Evolutionary conservation across 2,888 invertebrate genomes (phyloP), one percentile per base, ranked within the genome.

Genomic region (Phalangium opilio): DNA sequence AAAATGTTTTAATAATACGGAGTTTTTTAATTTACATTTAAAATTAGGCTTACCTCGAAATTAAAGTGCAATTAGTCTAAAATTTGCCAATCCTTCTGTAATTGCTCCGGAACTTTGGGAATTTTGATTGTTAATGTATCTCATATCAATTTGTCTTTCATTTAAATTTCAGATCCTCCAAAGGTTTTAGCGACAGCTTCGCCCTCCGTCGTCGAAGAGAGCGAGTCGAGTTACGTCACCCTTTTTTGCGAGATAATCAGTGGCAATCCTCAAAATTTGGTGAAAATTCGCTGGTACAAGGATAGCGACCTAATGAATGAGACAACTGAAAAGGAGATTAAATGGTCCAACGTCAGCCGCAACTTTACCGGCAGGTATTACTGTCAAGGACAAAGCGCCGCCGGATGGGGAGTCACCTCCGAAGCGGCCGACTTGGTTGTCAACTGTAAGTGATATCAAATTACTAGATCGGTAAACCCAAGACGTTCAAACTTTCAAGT

Each of bases 241-340:
- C 45, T 58, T 27, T 50, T 55, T 35, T 58, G 58, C 35, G 56
- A 57, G 32, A 45, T 58, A 17, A 40, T 54, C 14, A 55, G 55
- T 18, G 58, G 58, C 15, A 57, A 58, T 43, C 58, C 58, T 2
- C 49, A 51, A 11, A 56, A 54, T 19, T 50, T 55, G 12, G 45
- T 54, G 2, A 43, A 49, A 18, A 54, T 56, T 3, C 48, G 55
- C 5, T 58, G 58, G 58, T 54, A 49, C 33, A 51, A 52, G 32
- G 53, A 53, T 17, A 49, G 47, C 3, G 54, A 56, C 32, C 15
- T 50, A n/a, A 41, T 55, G 18, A 53, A 55, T 42, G 55, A 57
- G 33, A 50, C 51, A 11, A 49, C 54, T 3, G 56, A 55, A 20
- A 44, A 55, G 5, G 56, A 56, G 46, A 51, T 57, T n/a, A 50